Evolutionary conservation across 2,113 vertebrate genomes (phyloP), one percentile per base, ranked within the genome.

Genomic region (Megalops atlanticus): DNA sequence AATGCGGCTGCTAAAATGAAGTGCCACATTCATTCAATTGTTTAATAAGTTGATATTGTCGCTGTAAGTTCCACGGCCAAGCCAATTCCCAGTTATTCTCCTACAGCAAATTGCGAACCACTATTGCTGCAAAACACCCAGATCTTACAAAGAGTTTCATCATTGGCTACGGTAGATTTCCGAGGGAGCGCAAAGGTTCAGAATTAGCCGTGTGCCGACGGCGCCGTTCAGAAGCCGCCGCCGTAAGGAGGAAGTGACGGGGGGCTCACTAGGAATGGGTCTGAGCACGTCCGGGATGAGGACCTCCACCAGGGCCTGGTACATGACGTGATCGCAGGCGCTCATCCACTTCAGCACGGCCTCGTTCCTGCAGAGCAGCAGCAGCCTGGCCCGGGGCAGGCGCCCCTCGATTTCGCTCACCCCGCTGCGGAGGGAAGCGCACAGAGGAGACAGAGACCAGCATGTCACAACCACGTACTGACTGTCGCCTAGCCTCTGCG

Each of bases 261-360:
- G 16, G 33, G 2, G 84, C 96, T 97, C 88, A 99, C 98, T 98
- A 93, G 98, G 98, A 87, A 99, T 98, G 0, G 98, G 98, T 87
- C 98, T 95, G 82, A 99, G 96, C 87, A 99, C 98, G 1, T 99
- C 98, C 0, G 98, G 98, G 87, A 99, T 98, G 81, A 99, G 97
- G 83, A 98, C 96, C 91, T 99, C 98, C 88, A 99, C 97, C 79
- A 99, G 94, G 15, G 97, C 95, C 92, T 99, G 98, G 94, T 99
- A 99, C 90, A 99, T 92, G 88, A 98, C 94, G 87, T 99, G 97
- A 88, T 99, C 98, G 0, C 98, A 99, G 91, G 91, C 93, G 83
- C 95, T 94, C 98, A 99, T 99, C 98, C 98, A 99, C 80, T 95
- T 95, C 78, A 98, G 94, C 77, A 99, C 92, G 2, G 95, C 94